Percentiles rank a stretch among this genome's conserved stretches.
Evolutionary conservation across 2,113 vertebrate species (phyloP).

Genomic region (Serilophus lunatus): DNA sequence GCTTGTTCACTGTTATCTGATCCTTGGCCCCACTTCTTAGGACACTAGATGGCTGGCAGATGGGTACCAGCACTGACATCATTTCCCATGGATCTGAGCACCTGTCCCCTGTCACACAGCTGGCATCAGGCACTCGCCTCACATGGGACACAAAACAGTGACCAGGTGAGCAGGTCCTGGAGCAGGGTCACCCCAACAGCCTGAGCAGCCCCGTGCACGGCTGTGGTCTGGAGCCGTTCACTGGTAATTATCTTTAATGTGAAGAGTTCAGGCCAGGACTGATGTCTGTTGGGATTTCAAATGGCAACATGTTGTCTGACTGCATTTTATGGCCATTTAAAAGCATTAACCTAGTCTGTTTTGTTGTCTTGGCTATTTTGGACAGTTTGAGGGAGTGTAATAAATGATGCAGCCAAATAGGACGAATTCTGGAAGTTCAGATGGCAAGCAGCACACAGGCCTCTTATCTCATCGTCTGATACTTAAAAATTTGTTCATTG

Average conservation of each 20-base stretch:
- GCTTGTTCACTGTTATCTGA: not conserved
- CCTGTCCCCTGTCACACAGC: not conserved
- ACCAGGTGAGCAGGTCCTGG: not conserved
- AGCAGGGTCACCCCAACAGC: not conserved
- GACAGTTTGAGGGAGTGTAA: not conserved
- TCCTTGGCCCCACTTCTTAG: slow-evolving; percentile 23
- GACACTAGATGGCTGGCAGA: not conserved
- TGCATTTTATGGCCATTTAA: not conserved
- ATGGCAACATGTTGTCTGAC: not conserved
- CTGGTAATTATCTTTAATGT: not conserved
- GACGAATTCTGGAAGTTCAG: slow-evolving; percentile 3
- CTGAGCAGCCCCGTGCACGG: not conserved
- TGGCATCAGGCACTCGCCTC: accelerated
- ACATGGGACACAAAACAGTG: not conserved
- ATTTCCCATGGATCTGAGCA: accelerated
- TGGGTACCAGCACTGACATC: accelerated
- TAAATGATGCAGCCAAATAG: not conserved
- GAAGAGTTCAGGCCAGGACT: not conserved
- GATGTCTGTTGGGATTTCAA: not conserved
- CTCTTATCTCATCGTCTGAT: slow-evolving; percentile 55
- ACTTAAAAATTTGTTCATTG: not conserved
- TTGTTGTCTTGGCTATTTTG: not conserved
- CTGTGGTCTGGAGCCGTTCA: accelerated
- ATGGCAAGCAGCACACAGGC: not conserved
- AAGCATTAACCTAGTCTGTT: not conserved